phyloP scores from a whole-genome alignment of 2,797 vertebrate genomes.

The Chloroceryle amazona region DNA sequence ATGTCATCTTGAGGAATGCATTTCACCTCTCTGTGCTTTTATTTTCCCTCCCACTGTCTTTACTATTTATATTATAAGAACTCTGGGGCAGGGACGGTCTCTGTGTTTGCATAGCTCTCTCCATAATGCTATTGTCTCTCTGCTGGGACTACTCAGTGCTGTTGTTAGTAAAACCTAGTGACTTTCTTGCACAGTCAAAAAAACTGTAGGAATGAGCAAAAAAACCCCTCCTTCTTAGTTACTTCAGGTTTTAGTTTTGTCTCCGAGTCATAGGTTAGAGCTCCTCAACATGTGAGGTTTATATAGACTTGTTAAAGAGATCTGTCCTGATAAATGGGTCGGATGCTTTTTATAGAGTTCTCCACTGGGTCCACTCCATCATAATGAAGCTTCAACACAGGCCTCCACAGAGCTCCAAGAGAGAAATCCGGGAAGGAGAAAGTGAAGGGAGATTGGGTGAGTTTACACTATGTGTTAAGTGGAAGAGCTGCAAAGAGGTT shows the following conservation, averaged over 20 bases:
- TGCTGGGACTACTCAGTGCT: not conserved
- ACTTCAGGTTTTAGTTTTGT: slow-evolving; percentile 12
- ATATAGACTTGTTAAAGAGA: slow-evolving; percentile 54
- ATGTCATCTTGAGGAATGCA: not conserved
- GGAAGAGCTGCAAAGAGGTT: slow-evolving; percentile 74
- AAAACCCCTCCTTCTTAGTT: not conserved
- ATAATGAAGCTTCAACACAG: slow-evolving; percentile 70
- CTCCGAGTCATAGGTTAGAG: slow-evolving; percentile 28
- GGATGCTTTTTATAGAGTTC: slow-evolving; percentile 64
- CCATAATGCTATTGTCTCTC: slow-evolving; percentile 6
- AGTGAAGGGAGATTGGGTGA: slow-evolving; percentile 65
- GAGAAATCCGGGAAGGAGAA: slow-evolving; percentile 57
- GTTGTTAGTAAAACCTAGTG: slow-evolving; percentile 10
- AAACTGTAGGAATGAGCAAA: not conserved
- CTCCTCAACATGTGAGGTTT: slow-evolving; percentile 13
- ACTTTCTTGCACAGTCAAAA: not conserved
- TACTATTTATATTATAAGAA: slow-evolving; percentile 49
- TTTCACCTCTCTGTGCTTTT: slow-evolving; percentile 42
- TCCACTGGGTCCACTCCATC: slow-evolving; percentile 71
- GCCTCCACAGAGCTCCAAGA: slow-evolving; percentile 38
- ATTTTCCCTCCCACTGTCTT: slow-evolving; percentile 31
- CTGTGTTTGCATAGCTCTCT: slow-evolving; percentile 39
- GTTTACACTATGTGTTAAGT: slow-evolving; percentile 74
- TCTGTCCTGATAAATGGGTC: slow-evolving; percentile 65
- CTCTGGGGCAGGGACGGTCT: not conserved